Conservation (phyloP, 1,140 invertebrate species). For the Leptestheria dahalacensis region DNA sequence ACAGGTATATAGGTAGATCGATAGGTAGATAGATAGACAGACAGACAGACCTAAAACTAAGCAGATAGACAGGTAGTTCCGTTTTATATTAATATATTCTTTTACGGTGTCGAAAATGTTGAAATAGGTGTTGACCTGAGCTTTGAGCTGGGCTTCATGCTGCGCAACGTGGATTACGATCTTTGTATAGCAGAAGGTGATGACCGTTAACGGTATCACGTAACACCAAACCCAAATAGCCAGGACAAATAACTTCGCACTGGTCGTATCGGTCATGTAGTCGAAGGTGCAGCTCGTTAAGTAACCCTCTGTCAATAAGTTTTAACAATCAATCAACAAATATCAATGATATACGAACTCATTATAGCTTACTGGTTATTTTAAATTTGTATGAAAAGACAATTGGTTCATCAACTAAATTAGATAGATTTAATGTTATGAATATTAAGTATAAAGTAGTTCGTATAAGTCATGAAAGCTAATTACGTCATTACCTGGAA, state of each 20-base stretch:
- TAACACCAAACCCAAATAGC: conserved; percentile 65
- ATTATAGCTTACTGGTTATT: too few species aligned
- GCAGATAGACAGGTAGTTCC: too few species aligned
- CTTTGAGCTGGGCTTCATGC: conserved; percentile 68
- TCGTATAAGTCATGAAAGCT: too few species aligned
- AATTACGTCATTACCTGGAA: conserved; percentile 49
- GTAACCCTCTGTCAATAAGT: conserved; percentile 51
- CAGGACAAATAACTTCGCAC: conserved; percentile 53
- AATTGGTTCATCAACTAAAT: conserved; percentile 9
- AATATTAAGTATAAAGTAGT: too few species aligned
- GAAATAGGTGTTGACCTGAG: conserved; percentile 33
- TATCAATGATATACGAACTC: too few species aligned
- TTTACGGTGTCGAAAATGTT: neutral
- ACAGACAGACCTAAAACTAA: too few species aligned
- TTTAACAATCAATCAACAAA: too few species aligned
- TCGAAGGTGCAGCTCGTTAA: conserved; percentile 69
- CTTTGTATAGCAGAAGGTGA: conserved; percentile 68
- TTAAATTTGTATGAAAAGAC: too few species aligned
- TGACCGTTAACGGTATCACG: conserved; percentile 54
- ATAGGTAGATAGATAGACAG: too few species aligned
- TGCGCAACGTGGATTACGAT: conserved; percentile 69
- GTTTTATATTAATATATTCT: too few species aligned
- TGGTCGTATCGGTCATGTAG: conserved; percentile 57
- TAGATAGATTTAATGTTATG: neutral
- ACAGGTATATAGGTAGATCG: too few species aligned